A percentile compares a stretch with the other conserved stretches of the same genome.
phyloP scores from a whole-genome alignment of 1,140 invertebrate genomes.

The Aphelinus atriplicis region DNA sequence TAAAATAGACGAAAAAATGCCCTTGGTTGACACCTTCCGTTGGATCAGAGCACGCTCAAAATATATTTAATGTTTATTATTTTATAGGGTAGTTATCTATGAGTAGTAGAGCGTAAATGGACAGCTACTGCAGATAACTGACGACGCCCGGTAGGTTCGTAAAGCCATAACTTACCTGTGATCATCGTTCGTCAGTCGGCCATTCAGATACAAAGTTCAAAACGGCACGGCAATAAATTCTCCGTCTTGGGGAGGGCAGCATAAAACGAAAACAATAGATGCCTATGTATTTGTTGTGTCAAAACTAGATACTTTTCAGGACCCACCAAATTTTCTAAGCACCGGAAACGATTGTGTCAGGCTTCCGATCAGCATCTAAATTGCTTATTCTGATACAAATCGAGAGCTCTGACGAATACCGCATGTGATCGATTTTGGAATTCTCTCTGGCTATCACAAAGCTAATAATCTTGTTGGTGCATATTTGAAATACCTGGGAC shows the following conservation, averaged over 20 bases:
- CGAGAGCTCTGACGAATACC: no score
- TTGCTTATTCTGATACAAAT: no score
- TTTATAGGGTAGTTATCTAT: conserved; percentile 61
- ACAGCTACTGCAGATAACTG: conserved; percentile 60
- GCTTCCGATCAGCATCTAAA: no score
- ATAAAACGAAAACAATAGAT: conserved; percentile 51
- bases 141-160: conserved; percentile 55
- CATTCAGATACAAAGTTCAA: conserved; percentile 58
- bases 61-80: conserved; percentile 62
- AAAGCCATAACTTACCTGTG: conserved; percentile 62
- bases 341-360: neutral
- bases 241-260: conserved; percentile 56
- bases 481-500: no score
- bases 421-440: no score
- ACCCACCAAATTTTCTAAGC: conserved; percentile 15
- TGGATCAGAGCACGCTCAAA: conserved; percentile 45
- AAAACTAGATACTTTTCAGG: conserved; percentile 33
- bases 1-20: no score
- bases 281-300: conserved; percentile 25
- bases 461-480: no score
- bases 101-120: conserved; percentile 51
- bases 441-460: no score
- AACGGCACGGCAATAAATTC: conserved; percentile 58
- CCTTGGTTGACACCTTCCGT: neutral
- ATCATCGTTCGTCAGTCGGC: conserved; percentile 60